A percentile compares a stretch with the other conserved stretches of the same genome.
These are phyloP conservation scores for Zelostemma sp. DNA, from an alignment of 1,140 invertebrate species.

Conservation along the genomic window DNA sequence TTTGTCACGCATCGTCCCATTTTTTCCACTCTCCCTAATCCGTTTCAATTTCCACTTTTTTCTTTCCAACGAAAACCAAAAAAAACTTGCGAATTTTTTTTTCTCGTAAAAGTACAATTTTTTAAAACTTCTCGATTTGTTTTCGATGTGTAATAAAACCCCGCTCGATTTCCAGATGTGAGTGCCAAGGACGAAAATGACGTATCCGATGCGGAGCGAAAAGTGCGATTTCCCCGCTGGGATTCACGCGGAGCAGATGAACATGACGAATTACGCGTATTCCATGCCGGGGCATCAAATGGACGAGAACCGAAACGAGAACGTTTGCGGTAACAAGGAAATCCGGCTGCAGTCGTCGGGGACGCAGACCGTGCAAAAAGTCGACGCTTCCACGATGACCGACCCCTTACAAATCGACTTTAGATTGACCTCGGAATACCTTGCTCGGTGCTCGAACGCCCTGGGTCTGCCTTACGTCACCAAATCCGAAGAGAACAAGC, in stretches of 20 bases:
- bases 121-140: constrained; percentile 14
- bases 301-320: constrained; percentile 66
- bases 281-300: constrained; percentile 46
- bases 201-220: constrained; percentile 57
- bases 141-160: not conserved
- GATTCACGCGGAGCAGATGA: constrained; percentile 39
- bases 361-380: constrained; percentile 65
- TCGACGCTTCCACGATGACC: constrained; percentile 72
- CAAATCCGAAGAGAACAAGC: constrained; percentile 62
- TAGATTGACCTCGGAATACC: constrained; percentile 64
- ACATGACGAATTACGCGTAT: constrained; percentile 52
- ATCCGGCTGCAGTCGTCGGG: constrained; percentile 58
- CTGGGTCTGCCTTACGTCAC: constrained; percentile 61
- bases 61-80: too few species aligned
- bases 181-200: constrained; percentile 51
- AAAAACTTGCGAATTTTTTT: not conserved
- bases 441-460: constrained; percentile 61
- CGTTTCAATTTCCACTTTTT: too few species aligned
- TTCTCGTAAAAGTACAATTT: not conserved
- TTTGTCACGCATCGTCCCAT: not conserved
- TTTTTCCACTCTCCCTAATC: too few species aligned
- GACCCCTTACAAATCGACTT: constrained; percentile 69
- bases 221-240: constrained; percentile 57
- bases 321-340: constrained; percentile 60
- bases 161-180: constrained; percentile 32